Percentiles rank a stretch among this genome's conserved stretches.
phyloP scores from a whole-genome alignment of 2,113 vertebrate species.

The Sapajus apella region DNA sequence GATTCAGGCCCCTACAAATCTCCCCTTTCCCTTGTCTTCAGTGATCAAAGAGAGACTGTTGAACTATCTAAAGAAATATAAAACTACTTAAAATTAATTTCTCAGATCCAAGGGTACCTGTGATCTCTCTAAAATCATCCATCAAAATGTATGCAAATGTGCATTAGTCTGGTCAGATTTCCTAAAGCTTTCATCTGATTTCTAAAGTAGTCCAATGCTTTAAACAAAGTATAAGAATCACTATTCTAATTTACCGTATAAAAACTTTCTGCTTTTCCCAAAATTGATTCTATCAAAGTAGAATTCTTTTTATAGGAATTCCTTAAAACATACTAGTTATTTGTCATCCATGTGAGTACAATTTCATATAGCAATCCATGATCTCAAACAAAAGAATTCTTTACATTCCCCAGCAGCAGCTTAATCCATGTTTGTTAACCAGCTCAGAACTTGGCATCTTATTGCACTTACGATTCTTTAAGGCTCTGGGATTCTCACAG shows the following conservation, averaged over 20 bases:
- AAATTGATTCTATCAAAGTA: not conserved
- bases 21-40: not conserved
- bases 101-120: not conserved
- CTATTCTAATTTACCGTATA: not conserved
- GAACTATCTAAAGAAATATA: conserved; percentile 9
- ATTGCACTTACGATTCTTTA: not conserved
- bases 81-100: not conserved
- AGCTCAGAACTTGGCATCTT: not conserved
- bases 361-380: not conserved
- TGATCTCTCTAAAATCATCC: not conserved
- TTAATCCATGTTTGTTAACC: not conserved
- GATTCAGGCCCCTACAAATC: not conserved
- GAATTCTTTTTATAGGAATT: conserved; percentile 14
- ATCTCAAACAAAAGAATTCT: conserved; percentile 22
- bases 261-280: not conserved
- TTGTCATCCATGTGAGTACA: not conserved
- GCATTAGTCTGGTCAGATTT: not conserved
- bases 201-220: not conserved
- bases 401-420: not conserved
- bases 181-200: conserved; percentile 17
- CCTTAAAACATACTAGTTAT: not conserved
- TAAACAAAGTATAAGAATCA: not conserved
- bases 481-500: not conserved
- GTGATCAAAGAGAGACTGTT: not conserved
- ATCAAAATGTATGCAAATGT: not conserved